Percentiles rank a stretch among this genome's conserved stretches.
These are phyloP conservation scores for Neodontobutis hainanensis DNA, from an alignment of 2,113 vertebrate genomes.

Conservation along the genomic window DNA sequence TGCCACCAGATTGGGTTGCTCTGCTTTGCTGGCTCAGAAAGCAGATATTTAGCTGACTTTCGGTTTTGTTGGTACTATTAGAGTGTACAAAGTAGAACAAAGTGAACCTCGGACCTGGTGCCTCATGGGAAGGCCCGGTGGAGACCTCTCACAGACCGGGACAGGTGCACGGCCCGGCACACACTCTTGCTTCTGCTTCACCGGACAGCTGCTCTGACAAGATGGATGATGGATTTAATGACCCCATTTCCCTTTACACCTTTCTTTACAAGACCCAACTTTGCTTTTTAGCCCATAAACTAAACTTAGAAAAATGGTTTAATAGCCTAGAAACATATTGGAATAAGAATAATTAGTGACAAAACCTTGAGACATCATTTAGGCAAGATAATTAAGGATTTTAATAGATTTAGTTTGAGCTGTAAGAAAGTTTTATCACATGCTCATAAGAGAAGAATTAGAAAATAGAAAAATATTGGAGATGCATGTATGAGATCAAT, in stretches of 20 bases:
- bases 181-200: conserved; percentile 12
- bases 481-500: no score
- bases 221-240: conserved; percentile 34
- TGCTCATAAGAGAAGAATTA: no score
- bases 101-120: conserved; percentile 3
- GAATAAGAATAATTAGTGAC: no score
- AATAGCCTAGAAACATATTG: no score
- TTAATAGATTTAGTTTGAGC: no score
- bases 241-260: conserved; percentile 28
- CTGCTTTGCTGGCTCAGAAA: conserved; percentile 15
- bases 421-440: no score
- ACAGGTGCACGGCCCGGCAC: conserved; percentile 46
- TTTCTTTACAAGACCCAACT: no score
- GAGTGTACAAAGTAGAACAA: conserved; percentile 8
- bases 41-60: conserved; percentile 15
- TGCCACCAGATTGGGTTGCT: conserved; percentile 20
- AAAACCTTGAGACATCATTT: no score
- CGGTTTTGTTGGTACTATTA: conserved; percentile 18
- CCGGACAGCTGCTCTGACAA: conserved; percentile 27
- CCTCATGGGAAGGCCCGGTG: conserved; percentile 25
- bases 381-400: no score
- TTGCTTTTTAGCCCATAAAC: no score
- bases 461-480: no score
- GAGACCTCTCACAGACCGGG: conserved; percentile 31
- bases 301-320: no score